A percentile compares a stretch with the other conserved stretches of the same genome.
phyloP scores from a whole-genome alignment of 1,140 invertebrate genomes.

The Saxidomus purpurata region DNA sequence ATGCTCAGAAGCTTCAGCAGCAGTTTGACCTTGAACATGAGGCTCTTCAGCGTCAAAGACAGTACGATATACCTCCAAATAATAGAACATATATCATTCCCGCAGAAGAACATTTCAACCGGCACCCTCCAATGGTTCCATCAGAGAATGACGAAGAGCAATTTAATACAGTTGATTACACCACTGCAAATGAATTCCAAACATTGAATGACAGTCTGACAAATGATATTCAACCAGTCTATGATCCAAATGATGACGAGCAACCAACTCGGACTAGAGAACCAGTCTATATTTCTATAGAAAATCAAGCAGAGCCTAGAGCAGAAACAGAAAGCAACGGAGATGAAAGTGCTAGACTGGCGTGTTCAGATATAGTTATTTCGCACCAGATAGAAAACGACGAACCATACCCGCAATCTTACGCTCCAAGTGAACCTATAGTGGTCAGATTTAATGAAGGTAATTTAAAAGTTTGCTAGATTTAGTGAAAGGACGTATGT shows the following conservation, averaged over 20 bases:
- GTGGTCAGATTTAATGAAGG: not conserved
- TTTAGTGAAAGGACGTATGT: too few species aligned
- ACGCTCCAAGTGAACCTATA: not conserved
- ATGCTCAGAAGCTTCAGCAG: conserved; percentile 40
- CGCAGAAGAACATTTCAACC: not conserved
- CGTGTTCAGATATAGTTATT: not conserved
- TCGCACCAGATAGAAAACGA: not conserved
- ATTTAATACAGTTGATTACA: not conserved
- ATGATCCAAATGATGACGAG: not conserved
- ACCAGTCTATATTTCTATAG: not conserved
- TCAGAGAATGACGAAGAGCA: not conserved
- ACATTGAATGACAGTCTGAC: conserved; percentile 8
- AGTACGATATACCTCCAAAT: not conserved
- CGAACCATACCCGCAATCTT: not conserved
- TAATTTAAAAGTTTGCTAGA: too few species aligned
- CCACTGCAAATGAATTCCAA: conserved; percentile 1
- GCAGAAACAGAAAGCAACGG: not conserved
- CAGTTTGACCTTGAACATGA: conserved; percentile 36
- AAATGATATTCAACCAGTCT: not conserved
- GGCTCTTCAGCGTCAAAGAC: not conserved
- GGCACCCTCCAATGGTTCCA: not conserved
- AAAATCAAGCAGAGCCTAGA: not conserved
- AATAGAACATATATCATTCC: not conserved
- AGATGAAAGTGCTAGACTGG: not conserved
- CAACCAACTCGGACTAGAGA: too few species aligned